Base-by-base conservation (phyloP, 2,888 invertebrate genomes). In the Drosophila helvetica region DNA sequence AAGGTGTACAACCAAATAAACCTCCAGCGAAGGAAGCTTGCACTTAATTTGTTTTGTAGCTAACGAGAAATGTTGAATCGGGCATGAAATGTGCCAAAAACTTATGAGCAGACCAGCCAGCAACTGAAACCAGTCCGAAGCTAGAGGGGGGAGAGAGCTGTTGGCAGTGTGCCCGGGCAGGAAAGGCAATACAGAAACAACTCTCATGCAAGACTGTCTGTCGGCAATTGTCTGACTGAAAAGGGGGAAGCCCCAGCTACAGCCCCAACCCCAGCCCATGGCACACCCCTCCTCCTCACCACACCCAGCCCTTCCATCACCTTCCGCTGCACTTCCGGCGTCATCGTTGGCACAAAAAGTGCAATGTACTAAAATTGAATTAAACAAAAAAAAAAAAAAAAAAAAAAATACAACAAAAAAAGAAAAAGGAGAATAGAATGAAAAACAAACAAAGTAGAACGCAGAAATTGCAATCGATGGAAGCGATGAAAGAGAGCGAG, bases 311-410 rank as follows among this genome's bases (percentile, higher is more conserved):
- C 60, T 46, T 51, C 67, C 64, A 73, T 61, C 70, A 71, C 65
- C 67, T 74, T 62, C 71, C 71, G 81, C 67, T 78, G 80, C 77
- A 86, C 84, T 84, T 86, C 84, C 84, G 84, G 80, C 86, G 67
- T 57, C 69, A 65, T 43, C 77, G 73, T 64, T 53, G 65, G 70
- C 50, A 72, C 86, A 87, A 85, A 85, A 87, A 85, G 85, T 87
- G 85, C 85, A 85, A 87, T 85, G 87, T 71, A 87, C 88, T 87
- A 82, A 80, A 85, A 85, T 84, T 84, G 78, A 85, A 87, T 85
- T 87, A 80, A 76, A 85, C 79, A 77, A 86, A 84, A 86, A 84
- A 80, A 71, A 74, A 76, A 72, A 67, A n/a, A n/a, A n/a, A 58
- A 58, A 72, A 69, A 74, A 59, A 58, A 53, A 56, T 58, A 55